Evolutionary conservation across 2,888 invertebrate species (phyloP), one percentile per base, ranked within the genome.

Genomic region (Drosophila paracracens): DNA sequence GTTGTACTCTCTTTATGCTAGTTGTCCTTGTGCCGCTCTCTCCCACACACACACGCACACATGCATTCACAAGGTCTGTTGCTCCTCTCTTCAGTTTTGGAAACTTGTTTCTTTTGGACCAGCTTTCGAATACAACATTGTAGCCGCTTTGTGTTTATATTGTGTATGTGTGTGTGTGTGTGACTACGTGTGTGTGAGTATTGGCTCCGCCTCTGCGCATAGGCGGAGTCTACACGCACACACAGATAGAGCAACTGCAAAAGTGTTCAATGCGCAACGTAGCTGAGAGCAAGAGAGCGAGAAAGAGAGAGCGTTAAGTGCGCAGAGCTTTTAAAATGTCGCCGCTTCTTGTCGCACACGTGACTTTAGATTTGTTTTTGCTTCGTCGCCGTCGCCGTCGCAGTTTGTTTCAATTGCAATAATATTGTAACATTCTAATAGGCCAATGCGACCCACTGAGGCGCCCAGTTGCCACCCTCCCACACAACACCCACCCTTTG

Each of bases 371-470:
- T 27, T 16, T 61, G 57, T 18, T 59, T 56, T 46, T 59, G 61
- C 60, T 64, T 25, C 72, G 64, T 58, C 65, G 51, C 61, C 70
- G 63, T 56, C 65, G 53, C 59, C 53, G 67, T 68, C 72, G 70
- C 70, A 58, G 76, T 88, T 88, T 90, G 91, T 87, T 91, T 89
- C 90, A 89, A 83, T 89, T 90, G 79, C 91, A 90, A 88, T 89
- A 79, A 80, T 79, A 83, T 91, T 90, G 91, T 88, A 91, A 91
- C 91, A 91, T 91, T 91, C 88, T 82, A 90, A 91, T 91, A 91
- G 91, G 90, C 84, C 82, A 87, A 78, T 73, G 43, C 78, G 69
- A 66, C 76, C 79, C 80, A 83, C 70, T 71, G 73, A 57, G 29
- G 25, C 77, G 72, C 62, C 62, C 65, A 50, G 43, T 61, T 50